phyloP scores from a whole-genome alignment of 2,113 vertebrate genomes.

The Ophiodon elongatus region DNA sequence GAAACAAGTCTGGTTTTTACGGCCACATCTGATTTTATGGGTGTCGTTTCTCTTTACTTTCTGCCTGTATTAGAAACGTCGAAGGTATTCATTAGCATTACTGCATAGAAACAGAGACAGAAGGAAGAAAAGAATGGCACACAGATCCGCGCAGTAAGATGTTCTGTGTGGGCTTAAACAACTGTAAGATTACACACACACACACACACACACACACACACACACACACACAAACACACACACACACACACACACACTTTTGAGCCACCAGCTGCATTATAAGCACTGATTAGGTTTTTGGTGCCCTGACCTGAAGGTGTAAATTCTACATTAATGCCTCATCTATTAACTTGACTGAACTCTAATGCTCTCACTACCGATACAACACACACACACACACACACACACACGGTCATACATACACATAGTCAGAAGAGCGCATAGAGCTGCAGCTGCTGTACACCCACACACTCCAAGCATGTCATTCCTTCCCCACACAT shows the following conservation, averaged over 20 bases:
- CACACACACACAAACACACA: constrained; percentile 19
- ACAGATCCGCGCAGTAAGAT: background rate
- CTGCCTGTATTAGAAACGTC: background rate
- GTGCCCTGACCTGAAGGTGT: constrained; percentile 78
- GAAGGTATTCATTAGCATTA: background rate
- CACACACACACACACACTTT: constrained; percentile 31
- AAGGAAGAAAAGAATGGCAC: background rate
- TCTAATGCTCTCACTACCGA: constrained; percentile 58
- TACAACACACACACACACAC: constrained; percentile 20
- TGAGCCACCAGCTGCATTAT: constrained; percentile 50
- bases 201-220: constrained; percentile 37
- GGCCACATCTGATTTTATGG: constrained; percentile 53
- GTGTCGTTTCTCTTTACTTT: constrained; percentile 29
- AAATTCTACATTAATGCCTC: constrained; percentile 82
- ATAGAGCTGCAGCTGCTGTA: constrained; percentile 69
- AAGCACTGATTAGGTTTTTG: constrained; percentile 47
- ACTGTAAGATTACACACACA: constrained; percentile 18
- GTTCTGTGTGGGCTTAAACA: background rate
- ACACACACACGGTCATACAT: constrained; percentile 18
- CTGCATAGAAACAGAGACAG: constrained; percentile 11
- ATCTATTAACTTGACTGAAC: constrained; percentile 70
- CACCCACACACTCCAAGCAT: constrained; percentile 64
- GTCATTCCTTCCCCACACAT: constrained; percentile 33
- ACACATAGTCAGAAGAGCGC: constrained; percentile 42
- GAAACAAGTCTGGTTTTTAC: constrained; percentile 51